Evolutionary conservation across 2,888 invertebrate genomes (phyloP), one percentile per base, ranked within the genome.

Genomic region (Hymenopus coronatus): DNA sequence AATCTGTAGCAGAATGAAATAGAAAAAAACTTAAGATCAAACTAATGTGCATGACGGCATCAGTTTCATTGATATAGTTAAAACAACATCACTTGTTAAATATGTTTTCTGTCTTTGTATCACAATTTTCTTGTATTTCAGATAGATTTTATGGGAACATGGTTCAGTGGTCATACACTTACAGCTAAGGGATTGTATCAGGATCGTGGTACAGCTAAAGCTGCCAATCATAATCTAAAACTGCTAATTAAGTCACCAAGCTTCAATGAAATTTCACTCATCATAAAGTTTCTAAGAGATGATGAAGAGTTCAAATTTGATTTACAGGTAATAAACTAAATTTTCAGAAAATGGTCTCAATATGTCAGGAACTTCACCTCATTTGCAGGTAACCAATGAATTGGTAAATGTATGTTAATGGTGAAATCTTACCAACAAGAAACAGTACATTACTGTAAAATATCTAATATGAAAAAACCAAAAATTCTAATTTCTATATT

Each of bases 81-180:
- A 33, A 82, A 90, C 15, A 85, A 81, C 70, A 84, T 25, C 40
- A 83, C 82, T 70, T 87, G 33, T 86, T 84, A 84, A 88, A 83
- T 54, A 82, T 87, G 84, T 54, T 28, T 81, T 9, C 27, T 88
- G 89, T n/a, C 9, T 27, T 15, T 14, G 7, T 27, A 84, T 1
- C 54, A 25, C 12, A 83, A 28, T 28, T 30, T 85, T 14, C 15
- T 88, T 40, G 9, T 89, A 89, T 90, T 92, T 27, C 91, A 97
- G 97, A 94, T 97, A 40, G 96, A 96, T 91, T 94, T 97, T 82
- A 94, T 94, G 46, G 97, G 97, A 0, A 94, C 96, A 0, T 97
- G 97, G 97, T 97, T 97, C 92, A 97, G 97, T 85, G 97, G 97
- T 1, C 95, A 96, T 90, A 96, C 95, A 90, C 94, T 97, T 90